Base-by-base conservation (phyloP, 92 coral and sea anemone genomes). In the Parazoanthus swiftii region DNA sequence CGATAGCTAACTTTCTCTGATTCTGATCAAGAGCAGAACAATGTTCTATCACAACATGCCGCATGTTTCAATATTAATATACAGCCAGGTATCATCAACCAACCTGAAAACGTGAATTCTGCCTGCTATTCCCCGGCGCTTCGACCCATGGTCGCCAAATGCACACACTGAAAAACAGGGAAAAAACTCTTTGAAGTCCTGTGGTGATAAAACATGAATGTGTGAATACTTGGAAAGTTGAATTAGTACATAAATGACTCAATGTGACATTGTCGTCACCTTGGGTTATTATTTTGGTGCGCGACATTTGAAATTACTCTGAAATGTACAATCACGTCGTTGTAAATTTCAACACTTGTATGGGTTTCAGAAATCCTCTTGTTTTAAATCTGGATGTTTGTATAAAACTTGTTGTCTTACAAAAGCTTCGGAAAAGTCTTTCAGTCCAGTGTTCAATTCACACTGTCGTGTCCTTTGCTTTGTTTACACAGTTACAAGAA, bases 111-210 rank as follows among this genome's bases (percentile, higher is more conserved):
- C 88, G 90, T 25, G 58, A 79, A 1, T 67, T 79, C n/a, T 76
- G 67, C 33, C 66, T 68, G 13, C 59, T 44, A 3, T 81, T 68
- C 44, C 68, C 75, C 80, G 88, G 54, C 54, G 80, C 68, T 20
- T 90, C 93, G 46, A 81, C 85, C 96, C 95, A 94, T 3, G 96
- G 95, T 8, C 95, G 94, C 95, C 96, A 94, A 82, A 94, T 92
- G 77, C 92, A 90, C 43, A 86, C 74, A 54, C 93, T 91, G 85
- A 8, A 81, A 71, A 73, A 26, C 18, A 43, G 14, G 42, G 0
- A 79, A 78, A 79, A 26, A 54, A 11, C 48, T 15, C 26, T 46
- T 50, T 26, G 35, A 63, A 18, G n/a, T 63, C 1, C 35, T 48
- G 82, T 50, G 50, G 59, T 77, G 39, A 50, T 0, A 79, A 50